Conservation (phyloP, 1,140 invertebrate species). For the Ceratosolen solmsi region DNA sequence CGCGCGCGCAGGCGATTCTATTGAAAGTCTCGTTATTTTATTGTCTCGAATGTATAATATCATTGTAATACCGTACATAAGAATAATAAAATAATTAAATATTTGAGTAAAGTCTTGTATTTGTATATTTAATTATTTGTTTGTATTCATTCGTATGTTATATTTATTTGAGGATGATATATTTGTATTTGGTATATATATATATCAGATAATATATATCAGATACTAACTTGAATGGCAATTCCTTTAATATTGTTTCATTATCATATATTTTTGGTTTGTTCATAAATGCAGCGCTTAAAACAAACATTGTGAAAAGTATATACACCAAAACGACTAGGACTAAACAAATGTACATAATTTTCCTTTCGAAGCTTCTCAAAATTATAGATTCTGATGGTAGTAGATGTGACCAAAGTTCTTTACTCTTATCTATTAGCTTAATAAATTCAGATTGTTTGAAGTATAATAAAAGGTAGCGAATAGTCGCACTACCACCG, state of each 20-base stretch:
- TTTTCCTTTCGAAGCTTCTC: background rate
- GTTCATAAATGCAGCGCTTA: background rate
- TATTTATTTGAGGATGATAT: too few species aligned
- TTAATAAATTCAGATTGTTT: background rate
- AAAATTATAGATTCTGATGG: background rate
- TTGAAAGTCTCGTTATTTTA: too few species aligned
- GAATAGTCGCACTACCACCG: background rate
- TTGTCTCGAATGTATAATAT: too few species aligned
- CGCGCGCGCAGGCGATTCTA: too few species aligned
- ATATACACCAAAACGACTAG: background rate
- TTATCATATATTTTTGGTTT: background rate
- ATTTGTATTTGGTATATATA: too few species aligned
- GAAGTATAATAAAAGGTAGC: background rate
- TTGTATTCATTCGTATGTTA: too few species aligned
- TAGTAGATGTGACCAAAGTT: background rate
- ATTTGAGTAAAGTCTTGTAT: too few species aligned
- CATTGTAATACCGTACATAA: too few species aligned
- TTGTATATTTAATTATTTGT: too few species aligned
- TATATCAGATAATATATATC: too few species aligned
- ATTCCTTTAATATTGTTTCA: background rate
- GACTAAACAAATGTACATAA: background rate
- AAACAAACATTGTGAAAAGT: background rate
- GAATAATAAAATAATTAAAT: too few species aligned
- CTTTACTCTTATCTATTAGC: conserved; percentile 2
- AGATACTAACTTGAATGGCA: conserved; percentile 27